Evolutionary conservation across 30 jellyfish, hydroid and myxozoan genomes (phyloP).

Genomic region (Pseudorhiza aurosa): DNA sequence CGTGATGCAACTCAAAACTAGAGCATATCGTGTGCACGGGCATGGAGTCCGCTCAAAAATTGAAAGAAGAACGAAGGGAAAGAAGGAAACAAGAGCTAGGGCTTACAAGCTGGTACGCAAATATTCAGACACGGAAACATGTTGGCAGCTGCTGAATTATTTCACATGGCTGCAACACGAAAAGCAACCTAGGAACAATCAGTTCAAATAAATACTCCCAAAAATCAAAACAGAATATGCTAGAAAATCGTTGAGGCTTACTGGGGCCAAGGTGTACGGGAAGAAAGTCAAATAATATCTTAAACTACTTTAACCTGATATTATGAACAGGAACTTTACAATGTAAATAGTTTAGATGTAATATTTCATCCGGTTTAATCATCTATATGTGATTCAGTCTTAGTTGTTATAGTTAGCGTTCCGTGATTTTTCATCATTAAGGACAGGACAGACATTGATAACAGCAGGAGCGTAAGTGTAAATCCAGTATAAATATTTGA

Average conservation of each 20-base stretch:
- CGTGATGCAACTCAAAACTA: too few species aligned
- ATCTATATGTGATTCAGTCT: background rate
- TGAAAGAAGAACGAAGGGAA: too few species aligned
- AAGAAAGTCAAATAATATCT: background rate
- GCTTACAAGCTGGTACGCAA: background rate
- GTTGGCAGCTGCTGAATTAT: background rate
- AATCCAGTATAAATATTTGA: too few species aligned
- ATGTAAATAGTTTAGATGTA: background rate
- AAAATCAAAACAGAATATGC: background rate
- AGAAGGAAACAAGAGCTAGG: too few species aligned
- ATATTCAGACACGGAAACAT: background rate
- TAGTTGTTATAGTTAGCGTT: background rate
- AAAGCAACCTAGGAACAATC: background rate
- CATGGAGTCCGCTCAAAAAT: too few species aligned
- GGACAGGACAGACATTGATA: background rate
- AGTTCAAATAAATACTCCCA: background rate
- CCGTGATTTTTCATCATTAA: background rate
- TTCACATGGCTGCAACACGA: background rate
- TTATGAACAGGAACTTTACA: background rate
- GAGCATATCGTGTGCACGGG: too few species aligned
- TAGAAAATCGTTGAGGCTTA: background rate
- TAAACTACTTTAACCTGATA: background rate
- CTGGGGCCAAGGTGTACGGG: background rate
- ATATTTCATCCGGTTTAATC: background rate
- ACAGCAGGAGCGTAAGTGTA: background rate